phyloP scores from a whole-genome alignment of 2,113 vertebrate species.

The Sakesphorus luctuosus region DNA sequence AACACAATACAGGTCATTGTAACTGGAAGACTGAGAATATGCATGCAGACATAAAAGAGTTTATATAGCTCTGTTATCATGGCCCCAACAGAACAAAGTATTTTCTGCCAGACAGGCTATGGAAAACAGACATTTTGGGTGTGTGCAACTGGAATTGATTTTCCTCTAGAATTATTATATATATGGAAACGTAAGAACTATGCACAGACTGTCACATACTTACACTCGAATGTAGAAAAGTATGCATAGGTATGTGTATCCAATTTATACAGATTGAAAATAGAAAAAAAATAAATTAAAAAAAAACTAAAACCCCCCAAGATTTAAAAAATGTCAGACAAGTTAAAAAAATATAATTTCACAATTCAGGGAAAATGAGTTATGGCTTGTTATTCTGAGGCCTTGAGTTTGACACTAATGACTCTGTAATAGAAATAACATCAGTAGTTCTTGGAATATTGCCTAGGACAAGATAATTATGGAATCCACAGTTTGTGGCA shows the following conservation, averaged over 20 bases:
- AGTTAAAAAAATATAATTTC: not conserved
- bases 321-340: not conserved
- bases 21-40: not conserved
- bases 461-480: not conserved
- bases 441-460: not conserved
- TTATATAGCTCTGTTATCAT: not conserved
- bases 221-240: not conserved
- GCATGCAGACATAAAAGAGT: not conserved
- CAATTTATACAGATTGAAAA: not conserved
- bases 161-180: slow-evolving; percentile 23
- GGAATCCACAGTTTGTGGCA: not conserved
- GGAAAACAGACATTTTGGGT: slow-evolving; percentile 9
- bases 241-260: not conserved
- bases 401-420: not conserved
- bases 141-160: slow-evolving; percentile 2
- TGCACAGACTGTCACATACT: not conserved
- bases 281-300: not conserved
- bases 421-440: not conserved
- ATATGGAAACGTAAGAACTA: slow-evolving; percentile 1
- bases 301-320: not conserved
- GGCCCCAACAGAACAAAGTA: not conserved
- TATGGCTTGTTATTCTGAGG: not conserved
- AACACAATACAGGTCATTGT: not conserved
- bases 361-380: not conserved
- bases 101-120: slow-evolving; percentile 33